Conservation (phyloP, 2,888 invertebrate genomes). For the Drosophila multiciliata region DNA sequence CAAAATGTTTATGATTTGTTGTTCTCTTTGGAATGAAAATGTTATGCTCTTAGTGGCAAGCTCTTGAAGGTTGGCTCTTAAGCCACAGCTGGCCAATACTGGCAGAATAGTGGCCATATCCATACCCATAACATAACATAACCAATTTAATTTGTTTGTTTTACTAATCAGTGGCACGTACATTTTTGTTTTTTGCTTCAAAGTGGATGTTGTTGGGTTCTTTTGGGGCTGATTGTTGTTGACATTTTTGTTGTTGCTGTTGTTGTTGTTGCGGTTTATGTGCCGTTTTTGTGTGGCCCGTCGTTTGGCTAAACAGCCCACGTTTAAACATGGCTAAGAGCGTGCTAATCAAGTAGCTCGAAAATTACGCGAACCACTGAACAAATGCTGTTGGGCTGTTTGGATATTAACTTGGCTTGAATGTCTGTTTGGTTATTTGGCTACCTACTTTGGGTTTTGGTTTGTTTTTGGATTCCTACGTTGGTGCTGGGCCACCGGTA, state of each 20-base stretch:
- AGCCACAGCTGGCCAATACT: conserved; percentile 13
- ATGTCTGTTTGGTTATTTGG: conserved; percentile 48
- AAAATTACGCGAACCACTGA: conserved; percentile 75
- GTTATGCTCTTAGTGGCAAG: conserved; percentile 22
- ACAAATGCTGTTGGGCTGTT: conserved; percentile 53
- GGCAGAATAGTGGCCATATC: conserved; percentile 1
- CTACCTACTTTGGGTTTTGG: conserved; percentile 29
- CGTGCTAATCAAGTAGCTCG: conserved; percentile 75
- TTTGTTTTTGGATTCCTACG: conserved; percentile 42
- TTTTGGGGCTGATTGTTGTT: conserved; percentile 33
- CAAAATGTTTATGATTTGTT: not conserved
- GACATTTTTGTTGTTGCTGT: conserved; percentile 22
- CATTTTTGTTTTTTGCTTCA: conserved; percentile 64
- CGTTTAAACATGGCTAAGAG: conserved; percentile 77
- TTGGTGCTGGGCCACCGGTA: conserved; percentile 53
- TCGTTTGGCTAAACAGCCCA: conserved; percentile 74
- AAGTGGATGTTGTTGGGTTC: conserved; percentile 67
- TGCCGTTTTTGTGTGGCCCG: conserved; percentile 47
- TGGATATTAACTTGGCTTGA: conserved; percentile 23
- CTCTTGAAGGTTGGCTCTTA: conserved; percentile 27
- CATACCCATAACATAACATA: conserved; percentile 21
- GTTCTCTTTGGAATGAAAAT: conserved; percentile 4
- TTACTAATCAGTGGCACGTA: conserved; percentile 79
- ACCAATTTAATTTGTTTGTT: conserved; percentile 76
- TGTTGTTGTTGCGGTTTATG: conserved; percentile 28